Base-by-base conservation (phyloP, 2,797 vertebrate genomes). In the Garrulus glandarius region DNA sequence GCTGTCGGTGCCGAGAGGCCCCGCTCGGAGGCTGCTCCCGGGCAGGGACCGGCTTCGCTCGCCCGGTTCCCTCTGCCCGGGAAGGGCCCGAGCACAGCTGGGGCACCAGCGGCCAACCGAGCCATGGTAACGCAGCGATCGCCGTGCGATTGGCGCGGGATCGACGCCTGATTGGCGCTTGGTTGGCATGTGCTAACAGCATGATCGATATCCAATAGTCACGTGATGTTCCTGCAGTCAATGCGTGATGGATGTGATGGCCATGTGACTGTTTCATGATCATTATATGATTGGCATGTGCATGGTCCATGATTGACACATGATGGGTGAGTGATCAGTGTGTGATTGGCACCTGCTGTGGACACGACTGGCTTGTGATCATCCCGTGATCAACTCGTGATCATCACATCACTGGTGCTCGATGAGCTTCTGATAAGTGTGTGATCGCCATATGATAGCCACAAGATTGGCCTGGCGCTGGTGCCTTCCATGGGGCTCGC, bases 371-470 rank as follows among this genome's bases (percentile, higher is more conserved):
- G 36, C 18, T 15, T 10, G 52, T 50, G 52, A 36, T 8, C 15
- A 8, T 6, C 18, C 32, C 1, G 1, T 24, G 30, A 30, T 17
- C 0, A 1, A 39, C 34, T 17, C 22, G 4, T 11, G 2, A 18
- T 8, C 11, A 0, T 3, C 39, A 3, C 34, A 20, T 12, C 13
- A 5, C 21, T 11, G 44, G 15, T 30, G 34, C 24, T 26, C 14
- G 14, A 6, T 30, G 39, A 41, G 10, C 2, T 30, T 2, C 30
- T 56, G 29, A 9, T 72, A 5, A 23, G 34, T 8, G n/a, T 1
- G 2, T 23, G 29, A 55, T n/a, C 0, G 0, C 29, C 5, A 1
- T 1, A 1, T 32, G 46, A 32, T 11, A 3, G 11, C 16, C 13
- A 2, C 55, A 12, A 39, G 59, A 17, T 2, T 56, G 50, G 69